Evolutionary conservation across 2,113 vertebrate species (phyloP), one percentile per base, ranked within the genome.

Genomic region (Sialia sialis): DNA sequence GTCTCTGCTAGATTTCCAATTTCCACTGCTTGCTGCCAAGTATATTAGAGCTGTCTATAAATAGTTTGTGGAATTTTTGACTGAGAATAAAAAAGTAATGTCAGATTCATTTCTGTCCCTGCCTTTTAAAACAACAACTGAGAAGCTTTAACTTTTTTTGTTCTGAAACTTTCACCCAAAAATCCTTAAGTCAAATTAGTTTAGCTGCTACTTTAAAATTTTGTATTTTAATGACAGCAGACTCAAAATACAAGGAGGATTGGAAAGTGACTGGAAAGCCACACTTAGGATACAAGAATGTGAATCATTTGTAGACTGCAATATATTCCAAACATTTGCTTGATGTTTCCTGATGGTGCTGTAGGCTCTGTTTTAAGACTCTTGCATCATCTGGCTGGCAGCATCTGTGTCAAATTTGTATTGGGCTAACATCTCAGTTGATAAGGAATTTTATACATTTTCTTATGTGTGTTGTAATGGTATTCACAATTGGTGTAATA

Each of bases 51-150:
- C 59, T 48, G n/a, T 80, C 91, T 95, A 94, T 93, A 90, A 95
- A 95, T 94, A 95, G 84, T 87, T 95, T 32, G 59, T 85, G 78
- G 91, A 91, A 93, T 95, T 93, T 94, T 77, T 94, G 75, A 89
- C 49, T 74, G 84, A 88, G 67, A 69, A 78, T 58, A 44, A 82
- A 79, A 68, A 60, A 69, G n/a, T 41, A 72, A 76, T 43, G 29
- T 10, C 25, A 46, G 44, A 21, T 82, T 80, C 29, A 67, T 79
- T 93, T 77, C 46, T 41, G 29, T 78, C 26, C 13, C 30, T 23
- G 56, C 56, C 69, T 63, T 84, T 88, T 87, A 34, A 58, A 72
- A 62, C 43, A 77, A 26, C 12, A 73, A 3, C 29, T 74, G 58
- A 78, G 34, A 38, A 75, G 8, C 14, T 74, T 64, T 48, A 67